Percentiles rank a stretch among this genome's conserved stretches.
Evolutionary conservation across 1,140 invertebrate species (phyloP).

Genomic region (Trichogramma pretiosum): DNA sequence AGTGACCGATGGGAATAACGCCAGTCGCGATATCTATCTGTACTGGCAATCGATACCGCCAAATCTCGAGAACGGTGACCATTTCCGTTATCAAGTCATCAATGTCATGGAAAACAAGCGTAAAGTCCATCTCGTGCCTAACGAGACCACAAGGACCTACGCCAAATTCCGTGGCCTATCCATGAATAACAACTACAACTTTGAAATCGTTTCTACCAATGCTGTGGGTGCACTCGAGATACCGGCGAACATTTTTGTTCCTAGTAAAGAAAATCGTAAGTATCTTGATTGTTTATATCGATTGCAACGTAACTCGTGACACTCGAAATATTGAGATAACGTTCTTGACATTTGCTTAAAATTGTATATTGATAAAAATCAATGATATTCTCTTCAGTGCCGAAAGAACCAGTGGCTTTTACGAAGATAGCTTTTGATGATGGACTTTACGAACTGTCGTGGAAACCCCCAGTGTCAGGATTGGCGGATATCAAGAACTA

Average conservation of each 20-base stretch:
- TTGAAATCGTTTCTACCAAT: slow-evolving; percentile 50
- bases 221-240: slow-evolving; percentile 48
- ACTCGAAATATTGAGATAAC: no score
- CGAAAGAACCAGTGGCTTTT: slow-evolving; percentile 48
- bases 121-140: slow-evolving; percentile 28
- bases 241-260: slow-evolving; percentile 52
- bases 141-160: slow-evolving; percentile 44
- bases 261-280: slow-evolving; percentile 49
- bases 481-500: slow-evolving; percentile 47
- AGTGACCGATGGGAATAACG: slow-evolving; percentile 42
- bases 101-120: slow-evolving; percentile 36
- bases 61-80: slow-evolving; percentile 52
- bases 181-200: slow-evolving; percentile 42
- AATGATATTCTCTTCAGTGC: slow-evolving; percentile 31
- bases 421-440: slow-evolving; percentile 60
- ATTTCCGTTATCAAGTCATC: slow-evolving; percentile 43
- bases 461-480: slow-evolving; percentile 47
- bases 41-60: slow-evolving; percentile 61
- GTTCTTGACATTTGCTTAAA: no score
- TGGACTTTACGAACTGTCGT: slow-evolving; percentile 61
- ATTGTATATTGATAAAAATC: no score
- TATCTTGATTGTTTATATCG: no score
- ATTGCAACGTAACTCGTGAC: no score
- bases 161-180: slow-evolving; percentile 46
- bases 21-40: slow-evolving; percentile 50